Base-by-base conservation (phyloP, 2,888 invertebrate species). In the Lycophotia porphyrea region DNA sequence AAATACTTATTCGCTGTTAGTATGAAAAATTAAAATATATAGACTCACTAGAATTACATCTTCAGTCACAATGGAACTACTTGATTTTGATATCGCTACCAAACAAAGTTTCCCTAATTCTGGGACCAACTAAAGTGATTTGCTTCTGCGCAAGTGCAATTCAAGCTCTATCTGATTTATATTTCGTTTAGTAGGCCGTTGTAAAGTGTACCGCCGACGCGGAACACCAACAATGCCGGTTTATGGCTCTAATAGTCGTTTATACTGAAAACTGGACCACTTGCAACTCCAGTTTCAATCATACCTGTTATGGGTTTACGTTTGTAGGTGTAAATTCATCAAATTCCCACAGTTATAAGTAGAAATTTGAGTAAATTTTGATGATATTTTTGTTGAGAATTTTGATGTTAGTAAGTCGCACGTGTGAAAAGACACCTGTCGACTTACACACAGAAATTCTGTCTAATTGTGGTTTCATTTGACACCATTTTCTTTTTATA, bases 191-290 rank as follows among this genome's bases (percentile, higher is more conserved):
- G 68, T 80, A 73, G 82, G 78, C 71, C 74, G 74, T 31, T 64
- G 61, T 67, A 61, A 87, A 87, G 68, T 78, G 72, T 86, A 67
- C 36, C 63, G 66, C 69, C 67, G 66, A 83, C 60, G 66, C 87
- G 87, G 88, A 87, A 87, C 78, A 78, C 64, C 27, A 65, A 75
- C 77, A 65, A 76, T 83, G 76, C 52, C 71, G 72, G 70, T 84
- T 78, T 84, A 82, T 82, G 58, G 63, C 52, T 81, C 68, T 76
- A 80, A 80, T 79, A 72, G 76, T 71, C n/a, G 76, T 61, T 69
- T 72, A 55, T 63, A 75, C 49, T 39, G 36, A 75, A 70, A 84
- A 80, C 72, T 81, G 76, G 74, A 81, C 64, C 75, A 75, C 73
- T 88, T 84, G 78, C 74, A 74, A 74, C 69, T 70, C 74, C n/a